phyloP scores from a whole-genome alignment of 2,797 vertebrate species.

The Rhinoraja longicauda region DNA sequence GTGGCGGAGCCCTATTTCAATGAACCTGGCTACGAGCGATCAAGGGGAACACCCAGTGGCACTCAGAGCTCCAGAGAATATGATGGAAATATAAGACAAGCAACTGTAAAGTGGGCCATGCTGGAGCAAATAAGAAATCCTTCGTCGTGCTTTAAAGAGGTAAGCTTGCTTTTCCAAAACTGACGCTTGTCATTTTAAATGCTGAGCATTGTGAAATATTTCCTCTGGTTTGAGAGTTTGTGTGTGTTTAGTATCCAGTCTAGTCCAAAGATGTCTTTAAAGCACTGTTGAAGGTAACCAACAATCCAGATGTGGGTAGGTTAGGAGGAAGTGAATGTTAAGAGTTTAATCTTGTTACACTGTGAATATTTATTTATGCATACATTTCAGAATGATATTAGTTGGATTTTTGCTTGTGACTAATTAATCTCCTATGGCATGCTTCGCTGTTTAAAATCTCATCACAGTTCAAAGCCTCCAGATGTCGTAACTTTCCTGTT shows the following conservation, averaged over 20 bases:
- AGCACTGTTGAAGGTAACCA: not conserved
- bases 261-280: not conserved
- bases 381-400: too few species aligned
- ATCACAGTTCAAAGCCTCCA: too few species aligned
- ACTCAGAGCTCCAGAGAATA: constrained; percentile 97
- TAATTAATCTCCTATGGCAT: too few species aligned
- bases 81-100: constrained; percentile 94
- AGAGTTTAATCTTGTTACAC: not conserved
- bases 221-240: constrained; percentile 2
- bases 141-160: constrained; percentile 96
- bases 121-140: constrained; percentile 95
- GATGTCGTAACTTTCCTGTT: too few species aligned
- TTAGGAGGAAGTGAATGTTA: not conserved
- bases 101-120: constrained; percentile 98
- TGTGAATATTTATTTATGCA: not conserved
- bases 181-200: not conserved
- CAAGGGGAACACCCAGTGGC: constrained; percentile 88
- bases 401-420: not conserved
- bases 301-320: not conserved
- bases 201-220: not conserved
- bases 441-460: too few species aligned
- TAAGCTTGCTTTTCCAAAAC: constrained; percentile 46
- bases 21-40: constrained; percentile 93
- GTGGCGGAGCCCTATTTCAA: constrained; percentile 98
- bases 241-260: not conserved